Evolutionary conservation across 2,888 invertebrate genomes (phyloP), one percentile per base, ranked within the genome.

Genomic region (Erebia aethiops): DNA sequence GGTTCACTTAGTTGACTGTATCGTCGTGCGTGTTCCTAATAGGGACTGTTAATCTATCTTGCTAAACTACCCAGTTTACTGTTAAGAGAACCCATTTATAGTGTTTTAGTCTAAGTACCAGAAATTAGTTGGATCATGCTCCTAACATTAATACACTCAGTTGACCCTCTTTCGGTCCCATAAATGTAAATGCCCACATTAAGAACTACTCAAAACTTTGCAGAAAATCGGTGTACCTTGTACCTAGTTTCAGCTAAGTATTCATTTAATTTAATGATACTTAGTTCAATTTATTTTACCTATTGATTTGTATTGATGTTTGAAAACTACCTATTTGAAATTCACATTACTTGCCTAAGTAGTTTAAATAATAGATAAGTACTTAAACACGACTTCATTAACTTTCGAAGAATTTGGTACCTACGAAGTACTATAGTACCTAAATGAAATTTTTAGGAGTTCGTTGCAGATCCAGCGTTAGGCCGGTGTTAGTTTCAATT

Each of bases 51-150:
- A 18, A 49, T 70, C 49, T 64, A 51, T 60, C 70, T 35, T n/a
- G 56, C 54, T n/a, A 16, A 49, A 18, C 68, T 71, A 61, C 52
- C 61, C 49, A 41, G 54, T 68, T 58, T 49, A 51, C 46, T 56
- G 54, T 69, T 62, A 73, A 69, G 71, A 64, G 71, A 69, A 41
- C 51, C 72, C 69, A 75, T 75, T 76, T 71, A 73, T 62, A 73
- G 60, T 70, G 71, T 65, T 74, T 73, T 71, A 71, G 72, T 67
- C 60, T 67, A 69, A 71, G 56, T 66, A 21, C 66, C 66, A 66
- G 66, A 57, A 61, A 66, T 61, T 66, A 70, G 60, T 65, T 21
- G 26, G 66, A 52, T 70, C 60, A 56, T 41, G 60, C 18, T 62
- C 56, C 43, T 61, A 65, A 60, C 43, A 43, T 66, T 51, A 65